Percentiles rank a stretch among this genome's conserved stretches.
Evolutionary conservation across 2,797 vertebrate species (phyloP).

Genomic region (Fistularia commersonii): DNA sequence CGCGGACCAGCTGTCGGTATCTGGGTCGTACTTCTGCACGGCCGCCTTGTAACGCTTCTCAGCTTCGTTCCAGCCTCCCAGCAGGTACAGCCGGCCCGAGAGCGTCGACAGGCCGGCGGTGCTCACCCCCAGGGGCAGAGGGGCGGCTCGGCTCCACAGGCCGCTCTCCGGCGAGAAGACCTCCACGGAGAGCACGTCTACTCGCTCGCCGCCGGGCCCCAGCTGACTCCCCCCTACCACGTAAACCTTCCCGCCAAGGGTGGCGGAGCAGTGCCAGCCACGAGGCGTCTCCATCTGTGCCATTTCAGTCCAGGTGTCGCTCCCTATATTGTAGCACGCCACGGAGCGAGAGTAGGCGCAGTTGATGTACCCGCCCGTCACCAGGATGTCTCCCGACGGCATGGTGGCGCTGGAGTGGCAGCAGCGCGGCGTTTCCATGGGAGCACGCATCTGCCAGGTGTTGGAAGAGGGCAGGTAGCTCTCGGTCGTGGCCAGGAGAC

Average conservation of each 20-base stretch:
- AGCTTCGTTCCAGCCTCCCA: conserved; percentile 84
- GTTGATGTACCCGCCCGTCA: conserved; percentile 82
- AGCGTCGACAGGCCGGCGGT: conserved; percentile 77
- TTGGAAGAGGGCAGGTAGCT: conserved; percentile 83
- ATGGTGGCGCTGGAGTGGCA: conserved; percentile 79
- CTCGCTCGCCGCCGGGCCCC: conserved; percentile 74
- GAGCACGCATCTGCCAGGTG: conserved; percentile 78
- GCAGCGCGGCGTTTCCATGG: conserved; percentile 81
- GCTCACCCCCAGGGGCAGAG: conserved; percentile 78
- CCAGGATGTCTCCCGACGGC: conserved; percentile 76
- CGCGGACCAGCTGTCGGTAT: conserved; percentile 76
- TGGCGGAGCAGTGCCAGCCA: conserved; percentile 82
- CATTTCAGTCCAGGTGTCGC: conserved; percentile 73
- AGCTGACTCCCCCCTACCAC: conserved; percentile 84
- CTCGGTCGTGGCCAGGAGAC: conserved; percentile 76
- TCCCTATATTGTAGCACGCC: conserved; percentile 69
- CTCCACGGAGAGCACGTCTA: conserved; percentile 80
- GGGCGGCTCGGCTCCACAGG: conserved; percentile 71
- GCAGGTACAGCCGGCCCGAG: conserved; percentile 70
- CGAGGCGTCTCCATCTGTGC: conserved; percentile 74
- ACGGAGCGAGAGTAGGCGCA: conserved; percentile 82
- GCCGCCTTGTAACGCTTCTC: conserved; percentile 83
- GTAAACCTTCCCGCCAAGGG: conserved; percentile 66
- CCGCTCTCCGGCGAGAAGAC: conserved; percentile 68
- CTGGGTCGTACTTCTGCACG: conserved; percentile 77